phyloP scores from a whole-genome alignment of 37 sponge, comb jelly and placozoan genomes.

The Chondrosia reniformis region DNA sequence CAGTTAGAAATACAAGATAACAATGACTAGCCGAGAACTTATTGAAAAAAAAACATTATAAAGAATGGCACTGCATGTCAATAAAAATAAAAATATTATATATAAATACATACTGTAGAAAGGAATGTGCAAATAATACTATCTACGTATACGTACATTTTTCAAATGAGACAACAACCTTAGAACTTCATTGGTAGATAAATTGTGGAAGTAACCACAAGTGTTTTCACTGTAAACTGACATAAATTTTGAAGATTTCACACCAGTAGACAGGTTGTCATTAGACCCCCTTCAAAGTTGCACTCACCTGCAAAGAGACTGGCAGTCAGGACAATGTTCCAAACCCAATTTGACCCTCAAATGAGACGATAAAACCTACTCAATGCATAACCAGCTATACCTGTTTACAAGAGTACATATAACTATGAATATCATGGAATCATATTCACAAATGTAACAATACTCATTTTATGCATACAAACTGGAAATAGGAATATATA shows the following conservation, averaged over 20 bases:
- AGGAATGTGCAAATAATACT: conserved; percentile 1
- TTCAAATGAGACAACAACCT: too few species aligned
- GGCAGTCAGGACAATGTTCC: conserved; percentile 89
- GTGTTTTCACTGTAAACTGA: too few species aligned
- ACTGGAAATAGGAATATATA: background rate
- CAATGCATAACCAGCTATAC: conserved; percentile 79
- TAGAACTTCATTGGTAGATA: too few species aligned
- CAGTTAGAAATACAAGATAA: too few species aligned
- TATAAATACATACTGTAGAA: background rate
- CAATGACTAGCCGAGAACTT: too few species aligned
- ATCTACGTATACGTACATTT: too few species aligned
- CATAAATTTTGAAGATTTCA: too few species aligned
- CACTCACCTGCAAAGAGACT: conserved; percentile 65
- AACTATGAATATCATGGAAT: background rate
- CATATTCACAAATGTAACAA: background rate
- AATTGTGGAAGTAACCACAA: too few species aligned
- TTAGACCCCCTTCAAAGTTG: too few species aligned
- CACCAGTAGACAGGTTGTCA: too few species aligned
- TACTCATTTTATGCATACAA: background rate
- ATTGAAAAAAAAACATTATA: too few species aligned
- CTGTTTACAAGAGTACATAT: background rate
- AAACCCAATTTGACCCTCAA: conserved; percentile 87
- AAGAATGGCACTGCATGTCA: conserved; percentile 77
- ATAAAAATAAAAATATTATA: too few species aligned
- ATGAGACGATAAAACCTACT: conserved; percentile 66